Conservation (phyloP, 1,140 invertebrate species). For the Musca domestica region DNA sequence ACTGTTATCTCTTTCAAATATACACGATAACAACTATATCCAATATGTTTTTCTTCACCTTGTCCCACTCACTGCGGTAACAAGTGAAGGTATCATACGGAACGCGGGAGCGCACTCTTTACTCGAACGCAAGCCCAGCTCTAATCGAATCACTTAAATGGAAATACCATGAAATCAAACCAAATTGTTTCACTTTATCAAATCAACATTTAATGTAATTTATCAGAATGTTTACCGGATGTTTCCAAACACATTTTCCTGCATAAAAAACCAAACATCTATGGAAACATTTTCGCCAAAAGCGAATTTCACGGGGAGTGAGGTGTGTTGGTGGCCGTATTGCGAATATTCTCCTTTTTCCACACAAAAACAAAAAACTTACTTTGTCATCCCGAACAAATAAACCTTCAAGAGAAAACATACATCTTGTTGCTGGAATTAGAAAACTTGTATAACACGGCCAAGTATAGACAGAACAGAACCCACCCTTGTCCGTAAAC, state of each 20-base stretch:
- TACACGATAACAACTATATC: no score
- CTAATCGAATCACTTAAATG: constrained; percentile 2
- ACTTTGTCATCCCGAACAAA: constrained; percentile 25
- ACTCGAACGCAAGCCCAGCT: neutral
- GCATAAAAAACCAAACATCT: constrained; percentile 25
- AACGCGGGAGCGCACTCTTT: no score
- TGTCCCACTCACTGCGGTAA: no score
- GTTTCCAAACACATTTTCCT: constrained; percentile 38
- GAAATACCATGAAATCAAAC: constrained; percentile 5
- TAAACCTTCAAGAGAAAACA: constrained; percentile 25
- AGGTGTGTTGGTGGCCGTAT: no score
- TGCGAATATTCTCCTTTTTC: no score
- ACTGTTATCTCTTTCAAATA: no score
- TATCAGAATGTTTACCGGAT: constrained; percentile 53
- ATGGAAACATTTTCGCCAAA: constrained; percentile 20
- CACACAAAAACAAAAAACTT: no score
- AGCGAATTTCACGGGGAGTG: no score
- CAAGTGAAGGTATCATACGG: no score
- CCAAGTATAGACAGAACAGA: constrained; percentile 7
- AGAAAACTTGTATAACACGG: constrained; percentile 41
- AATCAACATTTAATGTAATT: constrained; percentile 49
- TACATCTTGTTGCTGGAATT: constrained; percentile 24
- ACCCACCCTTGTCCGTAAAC: constrained; percentile 30
- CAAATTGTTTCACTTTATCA: constrained; percentile 4
- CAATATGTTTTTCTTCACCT: no score